Percentiles rank a stretch among this genome's conserved stretches.
These are phyloP conservation scores for Pheosia tremula DNA, from an alignment of 2,888 invertebrate genomes.

Conservation along the genomic window DNA sequence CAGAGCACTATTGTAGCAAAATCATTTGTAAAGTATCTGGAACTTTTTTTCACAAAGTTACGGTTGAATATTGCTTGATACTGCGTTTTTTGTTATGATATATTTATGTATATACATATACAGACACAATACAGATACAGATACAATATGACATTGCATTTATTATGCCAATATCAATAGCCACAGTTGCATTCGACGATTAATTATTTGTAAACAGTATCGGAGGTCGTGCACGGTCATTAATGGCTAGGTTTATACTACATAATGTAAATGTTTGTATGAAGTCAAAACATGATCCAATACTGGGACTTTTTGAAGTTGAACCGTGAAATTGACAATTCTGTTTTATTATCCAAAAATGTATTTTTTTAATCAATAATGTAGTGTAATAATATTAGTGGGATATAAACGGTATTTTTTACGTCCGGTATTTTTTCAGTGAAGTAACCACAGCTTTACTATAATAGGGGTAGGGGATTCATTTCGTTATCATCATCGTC, in stretches of 20 bases:
- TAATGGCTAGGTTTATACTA: constrained; percentile 51
- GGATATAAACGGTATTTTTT: no score
- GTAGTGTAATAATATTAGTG: no score
- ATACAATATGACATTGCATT: constrained; percentile 71
- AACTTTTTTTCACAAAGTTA: constrained; percentile 32
- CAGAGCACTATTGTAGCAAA: constrained; percentile 27
- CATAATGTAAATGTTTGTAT: constrained; percentile 1
- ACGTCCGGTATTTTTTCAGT: no score
- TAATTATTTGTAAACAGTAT: constrained; percentile 83
- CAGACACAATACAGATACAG: no score
- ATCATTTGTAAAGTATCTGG: constrained; percentile 18
- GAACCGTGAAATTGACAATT: constrained; percentile 8
- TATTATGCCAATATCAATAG: constrained; percentile 77
- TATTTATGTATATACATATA: constrained; percentile 64
- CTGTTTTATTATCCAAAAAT: constrained; percentile 1
- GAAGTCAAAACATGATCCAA: constrained; percentile 45
- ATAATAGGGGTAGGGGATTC: no score
- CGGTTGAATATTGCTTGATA: constrained; percentile 35
- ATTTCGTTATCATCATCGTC: no score
- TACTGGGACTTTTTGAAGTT: constrained; percentile 31
- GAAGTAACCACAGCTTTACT: no score
- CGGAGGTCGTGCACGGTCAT: constrained; percentile 63
- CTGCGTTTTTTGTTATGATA: constrained; percentile 25
- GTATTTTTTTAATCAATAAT: no score
- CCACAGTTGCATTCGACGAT: constrained; percentile 78